phyloP scores from a whole-genome alignment of 1,140 invertebrate species.

The Zaprionus davidi region DNA sequence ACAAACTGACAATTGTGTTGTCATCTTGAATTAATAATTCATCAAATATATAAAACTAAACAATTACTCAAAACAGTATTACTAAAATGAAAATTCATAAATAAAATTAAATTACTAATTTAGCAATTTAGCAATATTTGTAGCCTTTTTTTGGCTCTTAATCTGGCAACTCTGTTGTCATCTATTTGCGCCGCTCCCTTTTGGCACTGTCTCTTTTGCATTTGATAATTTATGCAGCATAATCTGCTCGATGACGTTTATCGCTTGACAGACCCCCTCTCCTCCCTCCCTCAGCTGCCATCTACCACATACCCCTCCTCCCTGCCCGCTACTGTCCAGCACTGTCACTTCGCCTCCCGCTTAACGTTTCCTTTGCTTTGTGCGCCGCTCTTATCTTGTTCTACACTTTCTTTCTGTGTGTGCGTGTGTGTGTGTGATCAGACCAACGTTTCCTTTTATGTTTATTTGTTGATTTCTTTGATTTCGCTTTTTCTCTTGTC shows the following conservation, averaged over 20 bases:
- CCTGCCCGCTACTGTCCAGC: conserved; percentile 11
- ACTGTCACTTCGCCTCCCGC: conserved; percentile 7
- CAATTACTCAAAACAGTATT: no score
- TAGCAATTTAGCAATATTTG: background rate
- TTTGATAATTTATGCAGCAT: conserved; percentile 82
- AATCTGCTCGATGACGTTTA: conserved; percentile 79
- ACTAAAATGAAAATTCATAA: background rate
- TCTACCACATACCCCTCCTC: conserved; percentile 29
- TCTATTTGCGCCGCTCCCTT: conserved; percentile 60
- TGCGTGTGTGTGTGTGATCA: conserved; percentile 33
- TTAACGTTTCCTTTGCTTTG: conserved; percentile 51
- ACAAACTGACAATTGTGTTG: no score
- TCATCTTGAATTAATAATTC: no score
- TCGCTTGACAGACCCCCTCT: conserved; percentile 59
- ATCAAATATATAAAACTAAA: no score
- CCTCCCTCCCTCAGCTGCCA: conserved; percentile 14
- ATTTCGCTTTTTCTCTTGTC: conserved; percentile 72
- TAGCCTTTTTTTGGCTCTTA: background rate
- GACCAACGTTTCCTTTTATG: conserved; percentile 77
- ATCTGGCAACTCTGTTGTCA: conserved; percentile 3
- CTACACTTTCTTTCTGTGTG: conserved; percentile 51
- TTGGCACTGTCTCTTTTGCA: conserved; percentile 68
- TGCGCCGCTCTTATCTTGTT: conserved; percentile 56
- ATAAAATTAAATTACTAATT: background rate
- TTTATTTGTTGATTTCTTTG: conserved; percentile 80